phyloP scores from a whole-genome alignment of 2,888 invertebrate species.

The Trissonchulus latispiculum region DNA sequence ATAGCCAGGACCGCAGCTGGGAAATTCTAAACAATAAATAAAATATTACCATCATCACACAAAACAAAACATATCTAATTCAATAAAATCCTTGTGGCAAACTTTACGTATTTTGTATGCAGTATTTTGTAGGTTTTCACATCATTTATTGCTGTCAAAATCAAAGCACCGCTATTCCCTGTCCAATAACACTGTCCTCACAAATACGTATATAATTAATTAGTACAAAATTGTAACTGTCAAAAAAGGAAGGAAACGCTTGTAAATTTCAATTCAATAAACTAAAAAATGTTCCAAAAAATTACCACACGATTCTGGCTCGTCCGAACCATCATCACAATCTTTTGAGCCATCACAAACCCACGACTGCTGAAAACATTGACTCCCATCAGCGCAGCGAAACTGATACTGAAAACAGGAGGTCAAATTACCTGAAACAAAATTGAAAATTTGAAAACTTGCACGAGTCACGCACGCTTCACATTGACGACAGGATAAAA shows the following conservation, averaged over 20 bases:
- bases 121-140: not conserved
- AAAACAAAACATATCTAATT: not conserved
- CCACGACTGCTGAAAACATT: conserved; percentile 67
- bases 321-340: conserved; percentile 69
- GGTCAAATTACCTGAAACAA: conserved; percentile 33
- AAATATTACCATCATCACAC: not conserved
- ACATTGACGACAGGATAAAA: no score
- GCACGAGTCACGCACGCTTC: no score
- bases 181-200: no score
- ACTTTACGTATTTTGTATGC: not conserved
- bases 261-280: no score
- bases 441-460: no score
- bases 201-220: not conserved
- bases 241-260: no score
- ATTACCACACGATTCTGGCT: conserved; percentile 37
- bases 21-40: conserved; percentile 33
- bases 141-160: no score
- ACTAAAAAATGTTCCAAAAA: no score
- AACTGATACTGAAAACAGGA: conserved; percentile 57
- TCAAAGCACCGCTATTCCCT: no score
- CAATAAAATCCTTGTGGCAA: not conserved
- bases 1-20: conserved; percentile 39
- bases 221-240: no score
- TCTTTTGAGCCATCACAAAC: conserved; percentile 56
- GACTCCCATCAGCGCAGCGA: conserved; percentile 73